Evolutionary conservation across 2,113 vertebrate genomes (phyloP).

Genomic region (Myotis davidii): DNA sequence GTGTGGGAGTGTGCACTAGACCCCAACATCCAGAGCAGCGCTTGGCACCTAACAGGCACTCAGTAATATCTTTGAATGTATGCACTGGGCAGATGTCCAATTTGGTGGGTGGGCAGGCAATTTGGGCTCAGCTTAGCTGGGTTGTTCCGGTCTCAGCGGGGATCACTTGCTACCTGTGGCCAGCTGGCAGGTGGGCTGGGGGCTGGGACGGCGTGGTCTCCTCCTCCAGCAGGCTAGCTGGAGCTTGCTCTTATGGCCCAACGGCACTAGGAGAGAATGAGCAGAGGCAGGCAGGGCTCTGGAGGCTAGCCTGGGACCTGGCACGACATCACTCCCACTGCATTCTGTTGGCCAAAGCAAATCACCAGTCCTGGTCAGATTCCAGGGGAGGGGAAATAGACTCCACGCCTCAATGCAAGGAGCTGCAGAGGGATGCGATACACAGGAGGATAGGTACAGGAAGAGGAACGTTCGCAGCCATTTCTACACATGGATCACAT

Average conservation of each 20-base stretch:
- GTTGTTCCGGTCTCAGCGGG: neutral
- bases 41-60: neutral
- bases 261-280: neutral
- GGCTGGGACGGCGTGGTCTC: neutral
- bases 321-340: neutral
- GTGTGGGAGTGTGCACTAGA: rapidly evolving
- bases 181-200: neutral
- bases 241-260: neutral
- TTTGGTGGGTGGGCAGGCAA: neutral
- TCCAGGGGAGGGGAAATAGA: neutral
- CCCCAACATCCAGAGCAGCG: neutral
- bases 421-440: neutral
- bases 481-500: constrained; percentile 24
- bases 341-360: neutral
- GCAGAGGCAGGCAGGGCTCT: neutral
- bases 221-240: neutral
- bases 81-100: neutral
- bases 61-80: neutral
- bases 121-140: neutral
- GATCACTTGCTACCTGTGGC: neutral
- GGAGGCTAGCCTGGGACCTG: neutral
- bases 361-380: neutral
- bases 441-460: neutral
- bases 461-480: neutral
- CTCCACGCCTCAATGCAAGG: neutral